Conservation (phyloP, 2,888 invertebrate species). For the Dryadula phaetusa region DNA sequence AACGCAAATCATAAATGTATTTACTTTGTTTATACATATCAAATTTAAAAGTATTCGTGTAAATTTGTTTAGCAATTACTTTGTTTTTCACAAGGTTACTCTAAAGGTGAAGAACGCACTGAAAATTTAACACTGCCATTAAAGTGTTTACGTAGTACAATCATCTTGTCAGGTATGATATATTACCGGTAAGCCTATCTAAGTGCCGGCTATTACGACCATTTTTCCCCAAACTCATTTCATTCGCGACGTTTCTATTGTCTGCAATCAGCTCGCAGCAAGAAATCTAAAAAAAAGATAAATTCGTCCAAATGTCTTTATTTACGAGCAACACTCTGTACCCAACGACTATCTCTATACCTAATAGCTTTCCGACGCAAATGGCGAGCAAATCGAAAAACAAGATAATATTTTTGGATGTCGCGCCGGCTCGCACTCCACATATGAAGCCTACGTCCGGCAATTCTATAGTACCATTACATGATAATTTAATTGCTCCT, state of each 20-base stretch:
- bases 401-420: conserved; percentile 72
- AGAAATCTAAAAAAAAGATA: conserved; percentile 30
- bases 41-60: not conserved
- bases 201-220: conserved; percentile 53
- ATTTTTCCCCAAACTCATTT: conserved; percentile 52
- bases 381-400: conserved; percentile 62
- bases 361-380: conserved; percentile 67
- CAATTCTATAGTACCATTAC: conserved; percentile 66
- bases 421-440: conserved; percentile 68
- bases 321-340: conserved; percentile 63
- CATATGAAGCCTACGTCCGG: conserved; percentile 56
- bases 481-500: conserved; percentile 64
- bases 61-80: conserved; percentile 30
- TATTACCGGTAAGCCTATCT: conserved; percentile 59
- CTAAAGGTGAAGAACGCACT: conserved; percentile 69
- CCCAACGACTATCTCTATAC: conserved; percentile 56
- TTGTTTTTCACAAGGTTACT: conserved; percentile 53
- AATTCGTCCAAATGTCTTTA: conserved; percentile 61
- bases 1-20: not conserved
- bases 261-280: conserved; percentile 43
- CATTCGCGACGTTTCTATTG: conserved; percentile 50
- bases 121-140: conserved; percentile 65
- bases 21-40: not conserved
- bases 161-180: conserved; percentile 76
- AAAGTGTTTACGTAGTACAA: conserved; percentile 64